These are phyloP conservation scores for Eupithecia dodoneata DNA, from an alignment of 2,888 invertebrate species.

Conservation along the genomic window DNA sequence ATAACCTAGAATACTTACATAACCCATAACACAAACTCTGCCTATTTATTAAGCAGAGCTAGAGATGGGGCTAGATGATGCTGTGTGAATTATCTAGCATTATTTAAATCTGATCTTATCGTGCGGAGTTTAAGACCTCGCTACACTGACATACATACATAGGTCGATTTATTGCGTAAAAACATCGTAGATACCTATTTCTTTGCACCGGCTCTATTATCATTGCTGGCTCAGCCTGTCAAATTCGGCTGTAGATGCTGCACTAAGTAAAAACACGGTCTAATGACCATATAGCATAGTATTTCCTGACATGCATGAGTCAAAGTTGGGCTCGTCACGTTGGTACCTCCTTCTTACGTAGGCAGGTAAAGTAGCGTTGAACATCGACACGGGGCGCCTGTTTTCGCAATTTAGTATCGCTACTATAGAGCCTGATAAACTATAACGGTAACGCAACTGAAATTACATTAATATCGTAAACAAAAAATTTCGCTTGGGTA, in stretches of 20 bases:
- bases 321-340: conserved; percentile 22
- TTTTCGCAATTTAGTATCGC: not conserved
- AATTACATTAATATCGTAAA: not conserved
- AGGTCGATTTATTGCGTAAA: not conserved
- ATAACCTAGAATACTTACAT: too few species aligned
- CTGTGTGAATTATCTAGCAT: not conserved
- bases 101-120: too few species aligned
- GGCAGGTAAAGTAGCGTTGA: not conserved
- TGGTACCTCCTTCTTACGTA: not conserved
- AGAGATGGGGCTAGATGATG: not conserved
- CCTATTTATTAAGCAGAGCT: too few species aligned
- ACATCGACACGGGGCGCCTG: not conserved
- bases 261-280: conserved; percentile 1
- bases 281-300: conserved; percentile 13
- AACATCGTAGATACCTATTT: not conserved
- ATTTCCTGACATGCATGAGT: conserved; percentile 18
- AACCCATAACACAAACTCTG: too few species aligned
- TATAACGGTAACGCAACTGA: not conserved
- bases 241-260: not conserved
- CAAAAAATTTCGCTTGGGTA: not conserved
- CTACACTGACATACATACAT: not conserved
- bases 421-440: not conserved
- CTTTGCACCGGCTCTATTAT: not conserved
- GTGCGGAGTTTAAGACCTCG: not conserved
- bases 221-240: not conserved